phyloP scores from a whole-genome alignment of 2,113 vertebrate species.

The Coryphaenoides rupestris region DNA sequence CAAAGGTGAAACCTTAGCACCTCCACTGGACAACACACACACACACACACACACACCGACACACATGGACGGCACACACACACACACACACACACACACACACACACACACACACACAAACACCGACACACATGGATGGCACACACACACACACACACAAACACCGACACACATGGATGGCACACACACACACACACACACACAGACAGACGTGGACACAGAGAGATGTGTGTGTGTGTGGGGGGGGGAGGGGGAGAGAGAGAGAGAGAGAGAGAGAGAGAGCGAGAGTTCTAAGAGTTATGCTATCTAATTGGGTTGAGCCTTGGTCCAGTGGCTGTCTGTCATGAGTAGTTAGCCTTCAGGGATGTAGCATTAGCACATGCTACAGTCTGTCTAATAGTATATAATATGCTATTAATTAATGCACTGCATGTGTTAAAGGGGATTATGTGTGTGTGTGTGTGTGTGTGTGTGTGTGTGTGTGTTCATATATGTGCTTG shows the following conservation, averaged over 20 bases:
- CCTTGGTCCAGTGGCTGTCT: conserved; percentile 36
- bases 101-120: too few species aligned
- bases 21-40: conserved; percentile 47
- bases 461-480: neutral
- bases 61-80: too few species aligned
- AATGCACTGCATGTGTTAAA: conserved; percentile 21
- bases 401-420: conserved; percentile 25
- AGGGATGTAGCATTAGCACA: conserved; percentile 27
- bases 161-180: neutral
- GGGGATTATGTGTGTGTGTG: too few species aligned
- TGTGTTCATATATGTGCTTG: neutral
- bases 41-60: conserved; percentile 22
- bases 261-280: conserved; percentile 5
- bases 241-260: conserved; percentile 3
- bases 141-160: too few species aligned
- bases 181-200: too few species aligned
- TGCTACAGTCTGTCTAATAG: conserved; percentile 27
- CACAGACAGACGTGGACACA: too few species aligned
- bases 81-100: too few species aligned
- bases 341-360: conserved; percentile 46
- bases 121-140: too few species aligned
- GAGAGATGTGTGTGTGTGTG: conserved; percentile 19
- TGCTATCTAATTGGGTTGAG: conserved; percentile 16
- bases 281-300: too few species aligned
- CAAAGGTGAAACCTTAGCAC: conserved; percentile 54